Evolutionary conservation across 1,140 invertebrate genomes (phyloP), one percentile per base, ranked within the genome.

Genomic region (Papilio helenus): DNA sequence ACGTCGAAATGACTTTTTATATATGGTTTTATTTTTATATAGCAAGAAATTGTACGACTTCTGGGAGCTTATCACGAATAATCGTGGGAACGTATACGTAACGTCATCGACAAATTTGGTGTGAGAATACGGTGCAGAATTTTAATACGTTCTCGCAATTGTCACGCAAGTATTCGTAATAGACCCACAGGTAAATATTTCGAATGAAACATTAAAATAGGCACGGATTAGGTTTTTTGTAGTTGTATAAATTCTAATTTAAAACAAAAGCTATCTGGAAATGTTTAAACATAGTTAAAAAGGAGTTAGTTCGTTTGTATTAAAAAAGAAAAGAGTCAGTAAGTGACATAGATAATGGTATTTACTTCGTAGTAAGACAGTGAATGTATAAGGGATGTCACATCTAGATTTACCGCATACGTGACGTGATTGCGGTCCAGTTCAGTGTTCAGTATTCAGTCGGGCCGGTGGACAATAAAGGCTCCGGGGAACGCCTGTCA

Each of bases 401-500:
- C n/a, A 51, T 80, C 81, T 76, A 82, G 81, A 73, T 46, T 74
- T 39, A 39, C 46, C 49, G 26, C 16, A 58, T 76, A 58, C 26
- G 18, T 58, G 74, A 58, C 23, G 74, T 65, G 16, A 44, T 72
- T 82, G 82, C 72, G 80, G 83, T 82, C 76, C 71, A 72, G 76
- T 34, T 44, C 72, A 58, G 72, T 23, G 82, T 72, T 87, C 82
- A 80, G 85, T 87, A 88, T 88, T 86, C 85, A 86, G 79, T 58
- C 80, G 65, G 76, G 81, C 79, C 76, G 72, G 79, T 79, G 79
- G 79, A 84, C 86, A 88, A 88, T 88, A 88, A 85, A 87, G 81
- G 77, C 80, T 83, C 80, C 46, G 76, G 77, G 83, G 82, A 81
- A 80, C 81, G 77, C 79, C 88, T 90, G 88, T 91, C 89, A 87